A percentile compares a stretch with the other conserved stretches of the same genome.
Conservation (phyloP, 2,113 vertebrate genomes). For the Crotophaga sulcirostris region DNA sequence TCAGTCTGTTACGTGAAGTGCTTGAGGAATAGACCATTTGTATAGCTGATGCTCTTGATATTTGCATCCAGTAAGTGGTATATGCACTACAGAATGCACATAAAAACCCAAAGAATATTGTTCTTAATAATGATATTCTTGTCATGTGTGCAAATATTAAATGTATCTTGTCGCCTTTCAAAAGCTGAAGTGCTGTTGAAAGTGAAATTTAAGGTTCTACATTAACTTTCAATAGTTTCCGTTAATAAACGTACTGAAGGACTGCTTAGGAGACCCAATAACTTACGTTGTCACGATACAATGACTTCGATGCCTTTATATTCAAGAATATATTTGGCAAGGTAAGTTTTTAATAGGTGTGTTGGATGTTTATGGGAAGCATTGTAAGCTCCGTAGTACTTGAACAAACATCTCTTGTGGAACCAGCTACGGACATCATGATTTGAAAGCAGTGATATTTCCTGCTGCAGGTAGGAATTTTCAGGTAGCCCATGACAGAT, state of each 20-base stretch:
- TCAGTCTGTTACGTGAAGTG: neutral
- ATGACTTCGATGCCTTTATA: neutral
- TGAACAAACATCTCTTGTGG: neutral
- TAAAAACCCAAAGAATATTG: constrained; percentile 85
- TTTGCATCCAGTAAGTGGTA: neutral
- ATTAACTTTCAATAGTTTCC: neutral
- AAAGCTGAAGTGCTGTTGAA: constrained; percentile 78
- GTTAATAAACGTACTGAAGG: neutral
- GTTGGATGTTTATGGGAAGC: neutral
- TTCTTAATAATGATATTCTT: constrained; percentile 72
- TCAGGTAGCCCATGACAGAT: neutral
- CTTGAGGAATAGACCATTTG: neutral
- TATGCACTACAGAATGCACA: constrained; percentile 64
- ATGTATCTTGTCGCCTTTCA: constrained; percentile 88
- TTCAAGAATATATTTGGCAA: neutral
- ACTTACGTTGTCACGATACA: neutral
- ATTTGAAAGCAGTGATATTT: neutral
- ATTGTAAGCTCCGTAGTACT: neutral
- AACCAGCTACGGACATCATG: rapidly evolving
- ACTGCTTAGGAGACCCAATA: neutral
- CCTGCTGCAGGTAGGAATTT: neutral
- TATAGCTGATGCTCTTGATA: neutral
- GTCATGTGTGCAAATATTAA: constrained; percentile 82
- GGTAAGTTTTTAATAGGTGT: neutral
- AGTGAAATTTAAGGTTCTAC: constrained; percentile 88